Percentiles rank a stretch among this genome's conserved stretches.
These are phyloP conservation scores for Metridium senile DNA, from an alignment of 92 coral and sea anemone species.

Conservation along the genomic window DNA sequence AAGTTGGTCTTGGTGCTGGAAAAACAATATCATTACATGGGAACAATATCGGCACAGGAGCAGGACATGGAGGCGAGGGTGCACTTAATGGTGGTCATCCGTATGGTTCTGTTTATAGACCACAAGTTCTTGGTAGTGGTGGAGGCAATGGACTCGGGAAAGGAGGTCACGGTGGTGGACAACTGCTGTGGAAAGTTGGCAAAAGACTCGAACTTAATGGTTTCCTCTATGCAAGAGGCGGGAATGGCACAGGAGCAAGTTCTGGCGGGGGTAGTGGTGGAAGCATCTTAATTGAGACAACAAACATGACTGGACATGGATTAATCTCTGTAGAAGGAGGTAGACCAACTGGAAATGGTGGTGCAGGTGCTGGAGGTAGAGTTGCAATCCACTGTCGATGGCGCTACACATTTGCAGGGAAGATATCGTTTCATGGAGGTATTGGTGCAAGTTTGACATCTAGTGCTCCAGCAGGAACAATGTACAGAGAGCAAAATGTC, in stretches of 20 bases:
- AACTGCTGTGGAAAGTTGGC: slow-evolving; percentile 61
- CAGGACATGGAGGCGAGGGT: slow-evolving; percentile 70
- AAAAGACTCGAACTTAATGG: slow-evolving; percentile 60
- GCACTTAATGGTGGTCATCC: slow-evolving; percentile 61
- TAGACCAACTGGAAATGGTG: slow-evolving; percentile 44
- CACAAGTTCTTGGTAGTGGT: slow-evolving; percentile 60
- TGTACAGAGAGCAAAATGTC: slow-evolving; percentile 60
- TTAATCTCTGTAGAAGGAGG: slow-evolving; percentile 58
- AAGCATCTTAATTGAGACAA: slow-evolving; percentile 56
- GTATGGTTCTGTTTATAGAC: slow-evolving; percentile 61
- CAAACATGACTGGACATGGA: slow-evolving; percentile 73
- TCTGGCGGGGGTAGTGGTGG: slow-evolving; percentile 80
- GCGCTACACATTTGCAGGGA: slow-evolving; percentile 61
- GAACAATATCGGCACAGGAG: slow-evolving; percentile 47
- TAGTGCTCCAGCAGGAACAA: slow-evolving; percentile 67
- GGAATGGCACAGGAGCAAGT: slow-evolving; percentile 37
- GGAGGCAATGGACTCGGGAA: slow-evolving; percentile 61
- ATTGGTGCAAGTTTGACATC: slow-evolving; percentile 10
- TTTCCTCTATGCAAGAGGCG: slow-evolving; percentile 52
- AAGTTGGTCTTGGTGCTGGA: slow-evolving; percentile 67
- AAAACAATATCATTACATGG: slow-evolving; percentile 24
- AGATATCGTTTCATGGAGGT: slow-evolving; percentile 59
- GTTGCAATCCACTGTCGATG: slow-evolving; percentile 70
- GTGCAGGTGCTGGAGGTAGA: slow-evolving; percentile 75
- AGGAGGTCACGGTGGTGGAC: slow-evolving; percentile 70